A percentile compares a stretch with the other conserved stretches of the same genome.
These are phyloP conservation scores for Xerus rutilus DNA, from an alignment of 2,797 vertebrate genomes.

Conservation along the genomic window DNA sequence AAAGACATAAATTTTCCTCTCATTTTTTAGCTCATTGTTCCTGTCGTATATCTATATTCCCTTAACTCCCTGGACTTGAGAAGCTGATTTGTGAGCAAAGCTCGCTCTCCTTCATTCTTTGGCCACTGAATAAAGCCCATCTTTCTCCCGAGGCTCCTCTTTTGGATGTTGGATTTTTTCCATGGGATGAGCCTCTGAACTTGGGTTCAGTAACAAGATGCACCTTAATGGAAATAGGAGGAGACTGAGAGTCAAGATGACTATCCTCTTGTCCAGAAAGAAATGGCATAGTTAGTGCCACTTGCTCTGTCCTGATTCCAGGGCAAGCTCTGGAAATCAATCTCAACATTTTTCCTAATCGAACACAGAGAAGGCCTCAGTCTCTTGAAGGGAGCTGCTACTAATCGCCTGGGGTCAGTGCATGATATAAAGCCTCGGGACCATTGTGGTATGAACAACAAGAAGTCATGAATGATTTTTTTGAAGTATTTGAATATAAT, in stretches of 20 bases:
- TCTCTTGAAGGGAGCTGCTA: neutral
- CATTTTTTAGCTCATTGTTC: neutral
- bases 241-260: neutral
- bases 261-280: neutral
- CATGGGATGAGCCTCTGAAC: neutral
- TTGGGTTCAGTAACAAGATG: neutral
- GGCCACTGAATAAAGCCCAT: neutral
- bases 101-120: neutral
- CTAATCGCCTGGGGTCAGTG: neutral
- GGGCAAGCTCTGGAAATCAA: neutral
- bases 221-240: neutral
- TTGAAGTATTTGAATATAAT: constrained; percentile 3
- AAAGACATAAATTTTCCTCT: too few relatives aligned
- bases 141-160: neutral
- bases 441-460: neutral
- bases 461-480: neutral
- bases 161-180: neutral
- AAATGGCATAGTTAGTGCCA: accelerated
- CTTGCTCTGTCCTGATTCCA: neutral
- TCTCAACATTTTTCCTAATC: neutral
- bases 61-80: neutral
- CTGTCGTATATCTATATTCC: neutral
- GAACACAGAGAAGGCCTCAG: neutral
- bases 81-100: neutral
- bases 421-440: neutral